Evolutionary conservation across 1,140 invertebrate species (phyloP), one percentile per base, ranked within the genome.

Genomic region (Bombus breviceps): DNA sequence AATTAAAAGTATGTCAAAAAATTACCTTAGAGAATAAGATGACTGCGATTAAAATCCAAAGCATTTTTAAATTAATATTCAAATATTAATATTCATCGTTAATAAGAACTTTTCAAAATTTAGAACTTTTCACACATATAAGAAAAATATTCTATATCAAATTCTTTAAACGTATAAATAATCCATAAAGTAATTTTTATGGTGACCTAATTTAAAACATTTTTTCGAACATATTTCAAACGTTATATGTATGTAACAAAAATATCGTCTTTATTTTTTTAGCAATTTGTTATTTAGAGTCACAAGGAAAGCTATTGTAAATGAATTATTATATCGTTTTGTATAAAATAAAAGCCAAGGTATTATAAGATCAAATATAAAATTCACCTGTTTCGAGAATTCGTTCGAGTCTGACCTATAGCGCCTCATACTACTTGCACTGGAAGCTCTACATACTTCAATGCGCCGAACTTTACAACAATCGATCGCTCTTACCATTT

Each of bases 351-450:
- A 32, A 15, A 15, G 2, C 15, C 64, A 1, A 37, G 22, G 8
- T 8, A 37, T 9, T 9, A 9, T 1, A 6, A 37, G 8, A 68
- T 37, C 8, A 37, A 37, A 34, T 68, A 37, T 34, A 22, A 25
- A 32, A 28, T 28, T 22, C 68, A 28, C 3, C 9, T 9, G 25
- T 28, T 59, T n/a, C 43, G 32, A 12, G 64, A 71, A 69, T 3
- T 28, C 32, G 13, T 10, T 25, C 57, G 12, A 9, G 80, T 43
- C 80, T 81, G 81, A 82, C 57, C 39, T 66, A 62, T 47, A 9
- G 1, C 18, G 71, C 0, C 1, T 66, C 41, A 13, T 53, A 74
- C 71, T 66, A 82, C 81, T 82, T 47, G 34, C 64, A 28, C 66
- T 13, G 3, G 22, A 64, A 37, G 32, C 22, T 5, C 39, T 25